Percentiles rank a stretch among this genome's conserved stretches.
phyloP scores from a whole-genome alignment of 2,888 invertebrate genomes.

The Drosophila kambysellisi region DNA sequence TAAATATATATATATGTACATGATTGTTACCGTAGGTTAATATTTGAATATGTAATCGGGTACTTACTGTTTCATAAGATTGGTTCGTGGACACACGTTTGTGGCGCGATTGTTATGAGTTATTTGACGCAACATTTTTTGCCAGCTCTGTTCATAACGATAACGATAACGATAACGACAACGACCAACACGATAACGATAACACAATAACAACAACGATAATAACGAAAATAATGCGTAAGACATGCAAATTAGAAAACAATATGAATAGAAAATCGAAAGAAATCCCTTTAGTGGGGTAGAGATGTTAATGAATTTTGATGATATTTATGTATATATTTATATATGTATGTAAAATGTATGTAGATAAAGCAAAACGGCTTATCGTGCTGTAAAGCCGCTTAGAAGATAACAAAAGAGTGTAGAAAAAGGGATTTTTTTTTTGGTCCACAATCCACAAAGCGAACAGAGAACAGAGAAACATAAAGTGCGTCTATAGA shows the following conservation, averaged over 20 bases:
- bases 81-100: slow-evolving; percentile 97
- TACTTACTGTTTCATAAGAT: slow-evolving; percentile 99
- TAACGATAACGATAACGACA: slow-evolving; percentile 34
- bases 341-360: neutral
- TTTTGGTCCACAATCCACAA: slow-evolving; percentile 7
- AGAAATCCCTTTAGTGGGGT: slow-evolving; percentile 7
- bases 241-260: slow-evolving; percentile 61
- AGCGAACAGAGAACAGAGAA: slow-evolving; percentile 23
- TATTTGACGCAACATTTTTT: slow-evolving; percentile 93
- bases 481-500: slow-evolving; percentile 36
- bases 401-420: slow-evolving; percentile 10
- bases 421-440: neutral
- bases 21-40: too few relatives aligned
- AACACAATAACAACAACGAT: slow-evolving; percentile 28
- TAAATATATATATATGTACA: neutral
- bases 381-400: slow-evolving; percentile 18
- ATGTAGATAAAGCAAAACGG: slow-evolving; percentile 28
- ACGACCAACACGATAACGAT: slow-evolving; percentile 8
- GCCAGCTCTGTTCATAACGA: slow-evolving; percentile 91
- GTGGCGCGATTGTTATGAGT: slow-evolving; percentile 98
- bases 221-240: slow-evolving; percentile 44
- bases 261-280: slow-evolving; percentile 39
- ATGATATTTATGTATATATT: slow-evolving; percentile 2
- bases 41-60: neutral
- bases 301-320: slow-evolving; percentile 1